Conservation (phyloP, 1,140 invertebrate genomes). For the Drosophila biarmipes region DNA sequence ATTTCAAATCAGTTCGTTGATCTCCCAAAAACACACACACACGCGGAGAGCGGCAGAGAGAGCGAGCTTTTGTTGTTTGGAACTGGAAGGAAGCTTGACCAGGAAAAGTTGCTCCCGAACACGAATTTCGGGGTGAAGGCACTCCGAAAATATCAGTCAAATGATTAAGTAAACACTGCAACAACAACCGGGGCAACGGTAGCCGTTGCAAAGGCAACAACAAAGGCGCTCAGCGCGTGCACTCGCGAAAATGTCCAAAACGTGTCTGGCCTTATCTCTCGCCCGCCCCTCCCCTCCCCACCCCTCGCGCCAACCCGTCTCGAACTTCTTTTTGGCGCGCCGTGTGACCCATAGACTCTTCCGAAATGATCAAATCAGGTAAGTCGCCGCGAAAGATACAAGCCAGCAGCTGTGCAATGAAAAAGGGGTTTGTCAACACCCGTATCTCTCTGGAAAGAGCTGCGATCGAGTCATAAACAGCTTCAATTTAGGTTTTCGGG, state of each 20-base stretch:
- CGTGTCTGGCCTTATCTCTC: constrained; percentile 55
- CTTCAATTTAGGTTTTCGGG: neutral
- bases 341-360: constrained; percentile 37
- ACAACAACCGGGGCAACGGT: constrained; percentile 17
- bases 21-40: constrained; percentile 34
- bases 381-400: constrained; percentile 31
- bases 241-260: constrained; percentile 69
- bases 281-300: neutral
- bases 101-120: constrained; percentile 72
- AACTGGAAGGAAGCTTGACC: constrained; percentile 47
- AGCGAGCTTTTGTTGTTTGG: constrained; percentile 58
- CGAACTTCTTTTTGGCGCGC: constrained; percentile 48
- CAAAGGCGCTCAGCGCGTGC: constrained; percentile 51
- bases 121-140: constrained; percentile 69
- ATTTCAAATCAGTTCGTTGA: constrained; percentile 75
- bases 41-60: neutral
- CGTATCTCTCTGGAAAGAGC: neutral
- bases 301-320: neutral
- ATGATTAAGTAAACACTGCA: constrained; percentile 68
- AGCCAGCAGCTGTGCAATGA: constrained; percentile 42
- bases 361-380: constrained; percentile 72
- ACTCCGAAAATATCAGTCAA: constrained; percentile 80
- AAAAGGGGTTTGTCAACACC: constrained; percentile 50
- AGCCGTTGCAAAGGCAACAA: constrained; percentile 29
- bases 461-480: constrained; percentile 11